Evolutionary conservation across 2,888 invertebrate genomes (phyloP), one percentile per base, ranked within the genome.

Genomic region (Pseudococcus longispinus): DNA sequence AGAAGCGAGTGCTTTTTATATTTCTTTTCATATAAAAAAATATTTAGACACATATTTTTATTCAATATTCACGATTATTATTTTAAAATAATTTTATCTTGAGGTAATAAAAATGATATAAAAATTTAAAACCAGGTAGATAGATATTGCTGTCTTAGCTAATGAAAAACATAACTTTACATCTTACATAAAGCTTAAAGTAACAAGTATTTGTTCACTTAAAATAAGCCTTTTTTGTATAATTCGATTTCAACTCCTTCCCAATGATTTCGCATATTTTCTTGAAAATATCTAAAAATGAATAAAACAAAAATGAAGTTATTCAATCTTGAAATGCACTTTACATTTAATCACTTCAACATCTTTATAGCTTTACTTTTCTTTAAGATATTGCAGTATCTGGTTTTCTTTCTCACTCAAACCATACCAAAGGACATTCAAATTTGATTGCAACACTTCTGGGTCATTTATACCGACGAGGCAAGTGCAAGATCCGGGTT

Each of bases 381-480:
- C 87, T 85, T 88, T 92, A 18, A 96, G 90, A 88, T 94, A 93
- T 46, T 91, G 90, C 60, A 95, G 91, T 4, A 95, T 91, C 89
- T 91, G 90, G 89, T 92, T 91, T 91, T 97, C 97, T 88, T 93
- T 91, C 0, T 92, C 91, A 4, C 92, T 93, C 46, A 96, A 92
- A 0, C 95, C 95, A 87, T 93, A 92, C 20, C 92, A 91, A 42
- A 93, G 89, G 1, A 95, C 92, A 83, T 93, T 92, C 65, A 97
- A 89, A 89, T 95, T 96, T 86, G 92, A 92, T 5, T 91, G 89
- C 37, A 96, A 90, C 88, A 95, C 92, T 8, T 92, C 90, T 85
- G 91, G 91, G 90, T 93, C 95, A 90, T 94, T 94, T 92, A 96
- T 95, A 85, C 97, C 97, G 88, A 95, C 93, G 29, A 97, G 91